Base-by-base conservation (phyloP, 2,113 vertebrate species). In the Eidolon helvum region DNA sequence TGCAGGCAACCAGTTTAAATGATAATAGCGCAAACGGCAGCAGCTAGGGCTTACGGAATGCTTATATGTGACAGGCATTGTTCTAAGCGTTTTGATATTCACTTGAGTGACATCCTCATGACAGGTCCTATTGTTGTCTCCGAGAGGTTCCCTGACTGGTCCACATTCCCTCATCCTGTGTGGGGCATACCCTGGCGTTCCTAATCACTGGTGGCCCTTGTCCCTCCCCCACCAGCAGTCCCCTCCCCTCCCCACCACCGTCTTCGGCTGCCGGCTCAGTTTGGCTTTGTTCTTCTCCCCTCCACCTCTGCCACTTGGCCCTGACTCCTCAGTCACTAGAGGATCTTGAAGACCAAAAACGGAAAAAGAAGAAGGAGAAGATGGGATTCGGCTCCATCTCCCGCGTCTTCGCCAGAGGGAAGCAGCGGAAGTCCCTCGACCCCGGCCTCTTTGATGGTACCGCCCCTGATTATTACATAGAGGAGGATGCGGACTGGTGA, bases 401-500 rank as follows among this genome's bases (percentile, higher is more conserved):
- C 24, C 99, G 99, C 35, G 99, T 99, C 94, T 99, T 99, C n/a
- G 99, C 99, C 97, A 99, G 99, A 94, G 99, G 99, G 63, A 99
- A 99, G 98, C 99, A 99, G 90, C 99, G 99, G 98, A 99, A 99
- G 97, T 99, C 99, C 94, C 99, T 99, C 74, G 99, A 99, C 97
- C 99, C 99, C 0, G 99, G 99, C 86, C 99, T 99, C 98, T 99
- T 99, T 95, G 99, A 99, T 97, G 99, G 99, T 99, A 99, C 99
- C 96, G 99, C 99, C 98, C 99, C 99, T 63, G 99, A 99, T 99
- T 99, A 99, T 99, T 99, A 99, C 99, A 99, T 99, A 98, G 99
- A 99, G 98, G 99, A 99, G 98, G 99, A 99, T 18, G 99, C 99
- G 97, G 99, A 99, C 99, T 99, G 99, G 99, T 99, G 99, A 99